Conservation (phyloP, 2,888 invertebrate species). For the Pedicia rivosa region DNA sequence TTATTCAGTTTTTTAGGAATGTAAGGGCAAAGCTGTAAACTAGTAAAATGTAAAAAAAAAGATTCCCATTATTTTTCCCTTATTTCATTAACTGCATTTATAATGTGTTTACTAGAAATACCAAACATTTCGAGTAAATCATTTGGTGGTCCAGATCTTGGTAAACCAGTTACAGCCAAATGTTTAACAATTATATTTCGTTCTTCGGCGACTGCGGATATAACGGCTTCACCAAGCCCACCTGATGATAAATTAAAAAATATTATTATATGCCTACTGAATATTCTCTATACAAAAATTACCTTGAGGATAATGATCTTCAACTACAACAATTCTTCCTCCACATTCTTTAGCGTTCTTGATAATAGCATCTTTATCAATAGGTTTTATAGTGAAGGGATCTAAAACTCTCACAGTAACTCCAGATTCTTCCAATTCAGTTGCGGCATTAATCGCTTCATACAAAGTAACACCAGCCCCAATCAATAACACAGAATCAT, state of each 20-base stretch:
- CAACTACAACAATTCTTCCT: slow-evolving; percentile 78
- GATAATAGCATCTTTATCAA: slow-evolving; percentile 65
- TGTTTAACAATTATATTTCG: slow-evolving; percentile 57
- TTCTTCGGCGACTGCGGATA: slow-evolving; percentile 58
- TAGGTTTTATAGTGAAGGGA: slow-evolving; percentile 91
- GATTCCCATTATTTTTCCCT: too few species aligned
- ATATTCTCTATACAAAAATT: slow-evolving; percentile 33
- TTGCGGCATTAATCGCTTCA: slow-evolving; percentile 77
- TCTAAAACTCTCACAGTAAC: slow-evolving; percentile 75
- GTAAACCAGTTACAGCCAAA: slow-evolving; percentile 66
- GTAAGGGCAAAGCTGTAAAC: neutral
- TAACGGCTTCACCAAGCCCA: slow-evolving; percentile 91
- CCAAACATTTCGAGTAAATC: slow-evolving; percentile 80
- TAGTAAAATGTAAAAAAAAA: neutral
- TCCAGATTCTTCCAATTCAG: slow-evolving; percentile 49
- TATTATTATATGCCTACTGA: too few species aligned
- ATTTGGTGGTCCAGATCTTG: slow-evolving; percentile 82
- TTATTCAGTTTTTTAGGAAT: too few species aligned
- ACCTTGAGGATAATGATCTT: slow-evolving; percentile 95
- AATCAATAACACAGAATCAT: slow-evolving; percentile 73
- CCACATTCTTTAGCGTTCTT: slow-evolving; percentile 61
- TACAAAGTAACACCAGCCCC: slow-evolving; percentile 89
- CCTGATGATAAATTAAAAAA: slow-evolving; percentile 45
- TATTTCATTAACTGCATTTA: slow-evolving; percentile 47
- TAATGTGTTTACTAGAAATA: slow-evolving; percentile 68